Conservation (phyloP, 2,113 vertebrate species). For the Forbesichthys papilliferus region DNA sequence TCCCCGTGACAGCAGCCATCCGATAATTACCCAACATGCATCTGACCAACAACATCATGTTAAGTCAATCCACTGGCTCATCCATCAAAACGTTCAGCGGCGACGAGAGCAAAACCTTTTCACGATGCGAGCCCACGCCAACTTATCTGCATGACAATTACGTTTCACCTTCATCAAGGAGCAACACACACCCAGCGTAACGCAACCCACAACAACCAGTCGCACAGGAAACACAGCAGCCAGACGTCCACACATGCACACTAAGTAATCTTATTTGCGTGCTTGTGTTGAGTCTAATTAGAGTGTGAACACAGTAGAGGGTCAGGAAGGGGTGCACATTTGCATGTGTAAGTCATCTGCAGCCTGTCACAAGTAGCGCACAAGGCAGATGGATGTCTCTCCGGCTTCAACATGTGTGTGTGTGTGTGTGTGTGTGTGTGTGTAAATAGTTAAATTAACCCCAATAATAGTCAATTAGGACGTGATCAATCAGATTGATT, state of each 20-base stretch:
- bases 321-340: constrained; percentile 89
- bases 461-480: constrained; percentile 94
- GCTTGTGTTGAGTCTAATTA: constrained; percentile 97
- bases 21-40: constrained; percentile 54
- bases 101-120: constrained; percentile 85
- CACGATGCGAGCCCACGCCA: constrained; percentile 79
- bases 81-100: constrained; percentile 77
- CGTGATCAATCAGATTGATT: constrained; percentile 99
- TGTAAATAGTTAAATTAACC: constrained; percentile 97
- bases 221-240: constrained; percentile 5
- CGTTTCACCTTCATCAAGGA: constrained; percentile 98
- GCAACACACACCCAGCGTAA: constrained; percentile 47
- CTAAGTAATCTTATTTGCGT: constrained; percentile 96
- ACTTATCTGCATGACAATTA: constrained; percentile 98
- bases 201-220: constrained; percentile 3
- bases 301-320: constrained; percentile 85
- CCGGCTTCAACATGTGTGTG: constrained; percentile 32
- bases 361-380: constrained; percentile 93
- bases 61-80: constrained; percentile 56
- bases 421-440: constrained; percentile 68
- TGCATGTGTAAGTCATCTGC: constrained; percentile 99
- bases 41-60: constrained; percentile 32
- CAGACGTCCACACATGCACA: constrained; percentile 29
- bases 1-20: constrained; percentile 39
- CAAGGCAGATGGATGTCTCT: constrained; percentile 89